These are phyloP conservation scores for Gobio gobio DNA, from an alignment of 2,113 vertebrate species.

Conservation along the genomic window DNA sequence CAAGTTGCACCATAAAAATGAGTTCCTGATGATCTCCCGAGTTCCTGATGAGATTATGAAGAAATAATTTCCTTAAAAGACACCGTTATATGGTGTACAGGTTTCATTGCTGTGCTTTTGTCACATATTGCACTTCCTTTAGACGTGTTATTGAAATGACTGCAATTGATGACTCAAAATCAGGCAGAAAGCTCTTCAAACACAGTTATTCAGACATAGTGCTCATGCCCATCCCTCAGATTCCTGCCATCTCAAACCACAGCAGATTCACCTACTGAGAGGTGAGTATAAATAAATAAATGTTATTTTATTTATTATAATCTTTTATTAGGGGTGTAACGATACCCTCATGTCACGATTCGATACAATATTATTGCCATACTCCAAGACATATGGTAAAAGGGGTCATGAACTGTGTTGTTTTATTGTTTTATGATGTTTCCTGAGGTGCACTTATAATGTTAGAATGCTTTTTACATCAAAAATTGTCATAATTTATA, in stretches of 20 bases:
- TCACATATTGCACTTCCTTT: slow-evolving; percentile 32
- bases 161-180: slow-evolving; percentile 32
- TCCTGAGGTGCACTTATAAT: no score
- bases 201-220: slow-evolving; percentile 38
- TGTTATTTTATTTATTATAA: not conserved
- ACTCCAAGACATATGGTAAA: no score
- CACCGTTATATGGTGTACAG: slow-evolving; percentile 9
- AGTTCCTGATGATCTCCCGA: slow-evolving; percentile 9
- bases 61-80: slow-evolving; percentile 36
- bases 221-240: not conserved
- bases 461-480: no score
- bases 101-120: slow-evolving; percentile 20
- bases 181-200: slow-evolving; percentile 2
- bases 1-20: not conserved
- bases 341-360: no score
- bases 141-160: slow-evolving; percentile 26
- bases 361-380: no score
- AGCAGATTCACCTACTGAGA: not conserved
- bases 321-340: not conserved
- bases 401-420: no score
- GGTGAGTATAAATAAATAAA: not conserved
- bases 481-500: no score
- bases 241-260: not conserved
- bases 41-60: slow-evolving; percentile 22
- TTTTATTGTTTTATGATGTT: no score